Evolutionary conservation across 2,797 vertebrate species (phyloP), one percentile per base, ranked within the genome.

Genomic region (Paratrypauchen microcephalus): DNA sequence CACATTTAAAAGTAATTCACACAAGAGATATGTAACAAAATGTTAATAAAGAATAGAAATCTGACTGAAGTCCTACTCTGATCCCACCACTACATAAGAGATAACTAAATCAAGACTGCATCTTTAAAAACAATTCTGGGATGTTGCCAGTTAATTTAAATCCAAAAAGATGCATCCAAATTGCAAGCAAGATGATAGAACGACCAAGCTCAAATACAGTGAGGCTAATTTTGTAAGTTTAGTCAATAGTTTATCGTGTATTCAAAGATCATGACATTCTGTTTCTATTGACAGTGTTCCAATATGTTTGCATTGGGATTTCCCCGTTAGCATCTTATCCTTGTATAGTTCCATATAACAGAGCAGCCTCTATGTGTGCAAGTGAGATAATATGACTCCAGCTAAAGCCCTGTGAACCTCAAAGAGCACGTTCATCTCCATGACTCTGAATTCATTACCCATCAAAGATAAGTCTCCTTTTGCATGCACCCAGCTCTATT

Each of bases 371-470:
- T 87, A 83, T 91, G 92, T 89, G 89, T 89, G 66, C 84, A 82
- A 82, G 75, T 85, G 79, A 89, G 91, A 91, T 92, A 86, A 91
- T 91, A 86, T 90, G 91, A 89, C 89, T 91, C 83, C 82, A 84
- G 80, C 86, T 83, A 87, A 89, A 90, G 89, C 89, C 87, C 87
- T 87, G 87, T 86, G 91, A 91, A 93, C 90, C 89, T 93, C 89
- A 92, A 92, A 92, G 86, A 91, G 90, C 88, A 89, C 87, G 89
- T 91, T 93, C 92, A 89, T 93, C 92, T 92, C 85, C 89, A 92
- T 89, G 91, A 93, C 91, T 93, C 90, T 92, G 92, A 93, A 91
- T 92, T 92, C 87, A 91, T 92, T 94, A 93, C 88, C 91, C 90
- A 91, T 93, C 92, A 92, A 88, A 92, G 92, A 94, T 93, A 93